A percentile compares a stretch with the other conserved stretches of the same genome.
Evolutionary conservation across 2,113 vertebrate genomes (phyloP).

Genomic region (Thalassoma bifasciatum): DNA sequence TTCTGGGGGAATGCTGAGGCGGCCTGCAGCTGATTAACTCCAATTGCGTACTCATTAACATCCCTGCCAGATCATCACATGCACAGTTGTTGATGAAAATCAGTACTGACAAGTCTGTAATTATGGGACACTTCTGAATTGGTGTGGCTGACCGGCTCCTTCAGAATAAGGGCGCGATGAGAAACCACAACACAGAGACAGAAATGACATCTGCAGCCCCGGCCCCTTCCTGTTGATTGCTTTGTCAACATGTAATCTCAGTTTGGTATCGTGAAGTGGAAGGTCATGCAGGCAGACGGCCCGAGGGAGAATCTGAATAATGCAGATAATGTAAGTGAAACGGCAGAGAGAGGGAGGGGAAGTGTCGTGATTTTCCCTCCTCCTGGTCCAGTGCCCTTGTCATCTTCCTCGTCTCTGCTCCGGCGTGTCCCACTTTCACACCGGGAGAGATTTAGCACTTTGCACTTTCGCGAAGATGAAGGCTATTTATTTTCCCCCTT

Average conservation of each 20-base stretch:
- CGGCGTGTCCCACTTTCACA: slow-evolving; percentile 73
- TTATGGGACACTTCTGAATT: slow-evolving; percentile 71
- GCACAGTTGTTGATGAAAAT: slow-evolving; percentile 78
- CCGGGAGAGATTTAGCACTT: slow-evolving; percentile 56
- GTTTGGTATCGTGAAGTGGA: slow-evolving; percentile 9
- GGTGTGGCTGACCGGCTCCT: slow-evolving; percentile 62
- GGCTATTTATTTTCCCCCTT: slow-evolving; percentile 74
- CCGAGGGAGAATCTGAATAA: slow-evolving; percentile 56
- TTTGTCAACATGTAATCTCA: slow-evolving; percentile 68
- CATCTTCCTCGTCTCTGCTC: slow-evolving; percentile 16
- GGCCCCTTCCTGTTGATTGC: slow-evolving; percentile 55
- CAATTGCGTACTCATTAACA: slow-evolving; percentile 75
- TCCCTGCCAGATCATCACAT: slow-evolving; percentile 72
- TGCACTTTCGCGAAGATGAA: slow-evolving; percentile 44
- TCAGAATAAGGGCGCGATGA: slow-evolving; percentile 45
- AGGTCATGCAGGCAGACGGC: slow-evolving; percentile 36
- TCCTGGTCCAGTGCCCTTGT: slow-evolving; percentile 72
- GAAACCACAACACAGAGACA: slow-evolving; percentile 10
- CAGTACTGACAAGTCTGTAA: slow-evolving; percentile 75
- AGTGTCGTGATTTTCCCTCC: not conserved
- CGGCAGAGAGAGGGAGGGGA: not conserved
- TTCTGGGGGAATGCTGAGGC: slow-evolving; percentile 27
- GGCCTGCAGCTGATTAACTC: slow-evolving; percentile 70
- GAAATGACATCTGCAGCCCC: slow-evolving; percentile 42
- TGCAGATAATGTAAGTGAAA: slow-evolving; percentile 55